phyloP scores from a whole-genome alignment of 2,113 vertebrate genomes.

The Polypterus senegalus region DNA sequence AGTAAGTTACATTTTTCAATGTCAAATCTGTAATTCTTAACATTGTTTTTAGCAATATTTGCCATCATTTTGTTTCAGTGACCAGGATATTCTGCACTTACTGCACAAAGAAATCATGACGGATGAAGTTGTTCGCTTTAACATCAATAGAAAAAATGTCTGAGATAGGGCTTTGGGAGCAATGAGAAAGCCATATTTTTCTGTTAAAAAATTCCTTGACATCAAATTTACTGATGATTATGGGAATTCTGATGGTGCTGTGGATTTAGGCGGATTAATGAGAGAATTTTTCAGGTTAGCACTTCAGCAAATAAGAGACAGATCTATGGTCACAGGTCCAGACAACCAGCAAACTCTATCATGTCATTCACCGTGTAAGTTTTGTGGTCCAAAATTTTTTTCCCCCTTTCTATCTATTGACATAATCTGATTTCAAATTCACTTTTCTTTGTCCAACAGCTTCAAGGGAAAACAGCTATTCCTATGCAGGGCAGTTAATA shows the following conservation, averaged over 20 bases:
- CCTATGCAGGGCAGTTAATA: constrained; percentile 14
- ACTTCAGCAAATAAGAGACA: constrained; percentile 16
- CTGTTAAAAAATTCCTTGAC: constrained; percentile 12
- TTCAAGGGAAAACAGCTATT: constrained; percentile 11
- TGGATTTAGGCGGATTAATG: constrained; percentile 15
- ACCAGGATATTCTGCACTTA: constrained; percentile 1
- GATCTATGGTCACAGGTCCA: constrained; percentile 11
- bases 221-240: constrained; percentile 15
- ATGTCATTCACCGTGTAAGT: constrained; percentile 10
- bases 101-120: not conserved
- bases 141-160: constrained; percentile 18
- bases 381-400: too few species aligned
- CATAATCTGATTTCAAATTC: too few species aligned
- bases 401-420: too few species aligned
- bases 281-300: constrained; percentile 17
- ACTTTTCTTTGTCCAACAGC: constrained; percentile 2
- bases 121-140: constrained; percentile 11
- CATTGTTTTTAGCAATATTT: not conserved
- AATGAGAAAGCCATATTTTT: constrained; percentile 10
- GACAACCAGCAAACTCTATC: not conserved
- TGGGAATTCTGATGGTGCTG: constrained; percentile 15
- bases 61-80: not conserved
- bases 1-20: not conserved
- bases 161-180: constrained; percentile 17
- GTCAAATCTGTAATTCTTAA: not conserved